Conservation (phyloP, 2,797 vertebrate species). For the Anolis apletophallus region DNA sequence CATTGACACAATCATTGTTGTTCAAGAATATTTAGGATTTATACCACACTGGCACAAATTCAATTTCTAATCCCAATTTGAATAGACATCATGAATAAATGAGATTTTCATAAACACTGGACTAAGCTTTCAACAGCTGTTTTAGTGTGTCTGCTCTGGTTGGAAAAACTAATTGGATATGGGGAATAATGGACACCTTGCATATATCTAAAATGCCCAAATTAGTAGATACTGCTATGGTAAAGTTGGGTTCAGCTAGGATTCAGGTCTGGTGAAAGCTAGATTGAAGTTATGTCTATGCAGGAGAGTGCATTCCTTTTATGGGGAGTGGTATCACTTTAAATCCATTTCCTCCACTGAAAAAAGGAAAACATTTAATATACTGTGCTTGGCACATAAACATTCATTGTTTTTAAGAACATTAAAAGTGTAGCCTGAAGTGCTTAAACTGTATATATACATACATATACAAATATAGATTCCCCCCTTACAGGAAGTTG, state of each 20-base stretch:
- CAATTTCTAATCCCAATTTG: neutral
- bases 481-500: conserved; percentile 64
- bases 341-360: conserved; percentile 63
- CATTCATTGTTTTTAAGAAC: conserved; percentile 79
- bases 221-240: conserved; percentile 1
- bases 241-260: neutral
- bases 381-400: conserved; percentile 82
- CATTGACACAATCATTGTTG: neutral
- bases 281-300: conserved; percentile 54
- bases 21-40: neutral
- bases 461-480: conserved; percentile 70
- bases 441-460: conserved; percentile 78
- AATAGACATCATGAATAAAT: too few species aligned
- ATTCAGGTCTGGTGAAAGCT: conserved; percentile 40
- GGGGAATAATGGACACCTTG: neutral
- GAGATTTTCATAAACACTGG: too few species aligned
- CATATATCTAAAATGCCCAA: conserved; percentile 20
- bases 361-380: conserved; percentile 74
- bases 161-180: too few species aligned
- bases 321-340: conserved; percentile 47
- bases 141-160: too few species aligned
- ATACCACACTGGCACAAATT: neutral
- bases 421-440: conserved; percentile 82
- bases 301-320: conserved; percentile 66
- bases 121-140: too few species aligned